Base-by-base conservation (phyloP, 1,140 invertebrate genomes). In the Chironomus striatipennis region DNA sequence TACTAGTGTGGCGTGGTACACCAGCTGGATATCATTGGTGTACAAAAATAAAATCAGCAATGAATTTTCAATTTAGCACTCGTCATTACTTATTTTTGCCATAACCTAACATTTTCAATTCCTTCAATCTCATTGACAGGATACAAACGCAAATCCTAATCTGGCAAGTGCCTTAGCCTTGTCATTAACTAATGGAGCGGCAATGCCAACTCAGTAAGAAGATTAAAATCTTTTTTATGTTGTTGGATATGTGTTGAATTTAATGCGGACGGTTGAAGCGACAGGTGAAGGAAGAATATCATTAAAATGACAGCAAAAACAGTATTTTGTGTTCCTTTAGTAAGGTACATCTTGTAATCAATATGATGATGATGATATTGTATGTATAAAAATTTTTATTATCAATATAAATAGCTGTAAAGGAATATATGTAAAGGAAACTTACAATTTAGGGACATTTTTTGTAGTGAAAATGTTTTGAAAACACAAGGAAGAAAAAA, bases 191-290 rank as follows among this genome's bases (percentile, higher is more conserved):
- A 70, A 70, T 70, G 17, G 65, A 17, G 10, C 65, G 18, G n/a
- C 65, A 20, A 20, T 70, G 65, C 18, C 65, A 70, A 70, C 65
- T 2, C 65, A 70, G 18, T 70, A 70, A 70, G 65, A 20, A 21
- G 24, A 34, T 34, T 34, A 34, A 2, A 70, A 70, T 70, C 20
- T 70, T 20, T 9, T 70, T 57, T 34, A 34, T 34, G 24, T 2
- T 34, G 24, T 34, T 34, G 24, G 5, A 34, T 34, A 34, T 34
- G 24, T 34, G 24, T 34, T 34, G 24, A 2, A 34, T 5, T 34
- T 34, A 34, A 34, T 34, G 24, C 24, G 5, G 24, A 34, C 24
- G 24, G 24, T 34, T 34, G 24, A 34, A 34, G 24, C 24, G 24
- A 34, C 24, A 34, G 24, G 24, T 34, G 1, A 34, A 34, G 24